phyloP scores from a whole-genome alignment of 2,888 invertebrate species.

The Diaprepes abbreviatus region DNA sequence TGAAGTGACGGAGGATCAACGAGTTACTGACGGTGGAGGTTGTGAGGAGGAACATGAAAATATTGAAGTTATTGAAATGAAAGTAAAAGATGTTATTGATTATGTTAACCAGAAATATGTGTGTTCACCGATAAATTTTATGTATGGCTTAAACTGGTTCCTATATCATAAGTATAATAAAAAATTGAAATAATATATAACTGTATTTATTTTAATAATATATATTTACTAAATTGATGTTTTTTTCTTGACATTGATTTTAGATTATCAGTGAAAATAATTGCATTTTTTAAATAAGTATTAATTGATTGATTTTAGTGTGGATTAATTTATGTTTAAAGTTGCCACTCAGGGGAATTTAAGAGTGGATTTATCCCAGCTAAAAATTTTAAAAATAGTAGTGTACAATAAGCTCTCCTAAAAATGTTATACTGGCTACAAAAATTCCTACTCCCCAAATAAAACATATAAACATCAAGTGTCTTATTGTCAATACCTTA shows the following conservation, averaged over 20 bases:
- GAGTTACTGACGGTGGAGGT: slow-evolving; percentile 81
- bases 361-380: no score
- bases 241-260: no score
- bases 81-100: slow-evolving; percentile 76
- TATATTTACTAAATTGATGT: no score
- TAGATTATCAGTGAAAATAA: no score
- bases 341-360: no score
- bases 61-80: slow-evolving; percentile 89
- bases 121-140: slow-evolving; percentile 79
- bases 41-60: slow-evolving; percentile 88
- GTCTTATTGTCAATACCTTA: neutral
- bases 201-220: neutral
- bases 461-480: neutral
- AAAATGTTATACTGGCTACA: neutral
- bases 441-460: neutral
- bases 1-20: slow-evolving; percentile 87
- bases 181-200: neutral
- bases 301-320: no score
- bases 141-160: slow-evolving; percentile 85
- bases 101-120: slow-evolving; percentile 71
- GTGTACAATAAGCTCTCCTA: neutral
- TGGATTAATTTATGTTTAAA: no score
- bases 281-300: no score
- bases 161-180: slow-evolving; percentile 62
- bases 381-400: neutral